Percentiles rank a stretch among this genome's conserved stretches.
Conservation (phyloP, 2,113 vertebrate species). For the Larimichthys crocea region DNA sequence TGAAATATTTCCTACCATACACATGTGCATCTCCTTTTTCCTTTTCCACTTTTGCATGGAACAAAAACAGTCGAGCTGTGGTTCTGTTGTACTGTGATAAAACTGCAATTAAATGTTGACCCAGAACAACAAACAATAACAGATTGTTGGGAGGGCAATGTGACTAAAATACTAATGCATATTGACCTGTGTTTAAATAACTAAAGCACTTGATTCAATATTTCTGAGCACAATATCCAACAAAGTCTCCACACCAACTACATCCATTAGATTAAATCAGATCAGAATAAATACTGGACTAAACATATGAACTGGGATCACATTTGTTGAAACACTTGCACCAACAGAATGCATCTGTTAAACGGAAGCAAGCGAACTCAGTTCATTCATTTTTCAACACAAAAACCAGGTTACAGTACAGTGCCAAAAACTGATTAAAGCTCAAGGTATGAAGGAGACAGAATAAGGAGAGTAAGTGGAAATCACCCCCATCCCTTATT, state of each 20-base stretch:
- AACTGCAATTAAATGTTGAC: constrained; percentile 32
- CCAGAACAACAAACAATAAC: background rate
- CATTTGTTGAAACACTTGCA: constrained; percentile 27
- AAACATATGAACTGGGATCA: constrained; percentile 8
- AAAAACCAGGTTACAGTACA: constrained; percentile 63
- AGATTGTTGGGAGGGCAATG: constrained; percentile 1
- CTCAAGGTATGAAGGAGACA: constrained; percentile 63
- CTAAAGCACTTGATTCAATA: constrained; percentile 1
- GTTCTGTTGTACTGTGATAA: constrained; percentile 23
- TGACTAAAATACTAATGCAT: constrained; percentile 27
- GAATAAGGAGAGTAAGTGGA: constrained; percentile 65
- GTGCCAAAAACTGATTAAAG: constrained; percentile 63
- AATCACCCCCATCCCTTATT: constrained; percentile 76
- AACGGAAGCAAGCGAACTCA: constrained; percentile 9
- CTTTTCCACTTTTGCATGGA: background rate
- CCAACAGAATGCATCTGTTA: constrained; percentile 31
- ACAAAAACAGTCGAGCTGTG: background rate
- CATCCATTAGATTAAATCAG: background rate
- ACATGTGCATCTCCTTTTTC: background rate
- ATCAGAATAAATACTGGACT: background rate
- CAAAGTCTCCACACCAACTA: background rate
- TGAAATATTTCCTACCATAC: background rate
- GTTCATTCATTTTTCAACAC: constrained; percentile 63
- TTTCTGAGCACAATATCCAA: background rate
- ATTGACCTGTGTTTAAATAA: constrained; percentile 7